Percentiles rank a stretch among this genome's conserved stretches.
These are phyloP conservation scores for Drepanosiphum platanoidis DNA, from an alignment of 2,888 invertebrate species.

Conservation along the genomic window DNA sequence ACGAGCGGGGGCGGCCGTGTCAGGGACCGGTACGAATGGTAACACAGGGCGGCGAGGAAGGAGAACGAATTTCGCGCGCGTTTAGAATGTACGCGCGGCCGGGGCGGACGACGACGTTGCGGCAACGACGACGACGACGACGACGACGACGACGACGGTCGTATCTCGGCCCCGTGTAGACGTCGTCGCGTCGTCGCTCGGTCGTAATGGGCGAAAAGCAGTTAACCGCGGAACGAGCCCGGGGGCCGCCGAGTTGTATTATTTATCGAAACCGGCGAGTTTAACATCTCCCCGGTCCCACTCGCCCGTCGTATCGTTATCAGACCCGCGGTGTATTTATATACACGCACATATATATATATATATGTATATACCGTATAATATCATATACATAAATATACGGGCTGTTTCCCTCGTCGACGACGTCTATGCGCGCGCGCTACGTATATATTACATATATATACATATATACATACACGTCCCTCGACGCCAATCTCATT, in stretches of 20 bases:
- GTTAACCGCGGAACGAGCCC: slow-evolving; percentile 28
- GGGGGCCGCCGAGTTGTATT: slow-evolving; percentile 28
- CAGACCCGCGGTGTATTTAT: not conserved
- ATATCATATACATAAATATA: not conserved
- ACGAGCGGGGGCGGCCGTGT: too few relatives aligned
- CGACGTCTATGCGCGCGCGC: not conserved
- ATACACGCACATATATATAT: not conserved
- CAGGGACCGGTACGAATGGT: too few relatives aligned
- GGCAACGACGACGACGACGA: not conserved
- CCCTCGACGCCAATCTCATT: slow-evolving; percentile 61
- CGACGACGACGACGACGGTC: not conserved
- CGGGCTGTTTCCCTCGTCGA: not conserved
- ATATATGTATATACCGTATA: not conserved
- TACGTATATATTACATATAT: not conserved
- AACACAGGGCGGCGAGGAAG: not conserved
- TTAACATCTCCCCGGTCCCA: slow-evolving; percentile 23
- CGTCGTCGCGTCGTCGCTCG: slow-evolving; percentile 8
- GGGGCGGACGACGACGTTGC: not conserved
- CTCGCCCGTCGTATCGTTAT: not conserved
- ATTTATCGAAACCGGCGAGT: slow-evolving; percentile 56
- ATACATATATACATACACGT: not conserved
- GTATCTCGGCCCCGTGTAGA: not conserved
- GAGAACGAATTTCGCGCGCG: not conserved
- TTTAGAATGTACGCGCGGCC: not conserved
- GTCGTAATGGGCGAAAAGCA: slow-evolving; percentile 50